phyloP scores from a whole-genome alignment of 2,113 vertebrate species.

The Etheostoma cragini region DNA sequence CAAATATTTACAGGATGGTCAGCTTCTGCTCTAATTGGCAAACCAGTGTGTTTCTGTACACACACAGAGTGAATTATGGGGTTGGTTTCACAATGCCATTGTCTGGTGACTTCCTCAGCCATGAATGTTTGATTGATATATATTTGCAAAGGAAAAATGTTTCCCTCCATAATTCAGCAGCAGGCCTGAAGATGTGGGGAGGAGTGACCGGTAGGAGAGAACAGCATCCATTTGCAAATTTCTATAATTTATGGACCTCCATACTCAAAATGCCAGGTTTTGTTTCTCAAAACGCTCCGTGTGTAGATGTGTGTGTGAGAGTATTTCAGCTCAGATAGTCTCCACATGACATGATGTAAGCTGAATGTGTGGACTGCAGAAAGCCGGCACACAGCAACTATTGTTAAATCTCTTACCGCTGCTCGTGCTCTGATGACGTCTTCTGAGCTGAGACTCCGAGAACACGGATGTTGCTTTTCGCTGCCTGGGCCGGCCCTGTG shows the following conservation, averaged over 20 bases:
- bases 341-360: slow-evolving; percentile 44
- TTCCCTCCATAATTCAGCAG: slow-evolving; percentile 74
- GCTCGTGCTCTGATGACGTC: slow-evolving; percentile 16
- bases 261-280: slow-evolving; percentile 55
- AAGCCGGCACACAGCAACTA: slow-evolving; percentile 29
- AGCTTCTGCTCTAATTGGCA: slow-evolving; percentile 81
- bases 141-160: slow-evolving; percentile 69
- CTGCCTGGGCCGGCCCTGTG: not conserved
- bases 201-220: slow-evolving; percentile 41
- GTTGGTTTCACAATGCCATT: slow-evolving; percentile 59
- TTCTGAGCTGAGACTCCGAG: slow-evolving; percentile 8
- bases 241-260: slow-evolving; percentile 75
- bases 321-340: slow-evolving; percentile 31
- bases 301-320: slow-evolving; percentile 6
- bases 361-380: slow-evolving; percentile 43
- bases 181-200: slow-evolving; percentile 58
- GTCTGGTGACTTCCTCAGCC: slow-evolving; percentile 67
- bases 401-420: slow-evolving; percentile 37
- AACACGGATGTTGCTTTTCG: slow-evolving; percentile 8
- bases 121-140: slow-evolving; percentile 79
- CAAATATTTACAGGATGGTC: slow-evolving; percentile 75
- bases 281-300: slow-evolving; percentile 28
- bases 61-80: slow-evolving; percentile 17
- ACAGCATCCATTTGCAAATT: slow-evolving; percentile 75
- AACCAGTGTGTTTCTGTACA: slow-evolving; percentile 38